These are phyloP conservation scores for Drosophila melanogaster DNA, from an alignment of 1,140 invertebrate genomes.

Conservation along the genomic window Release_6_plus_ISO1_MT NC_004354.4:746001-746500, in stretches of 20 bases:
- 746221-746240: conserved; percentile 59
- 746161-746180: conserved; percentile 5
- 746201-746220: conserved; percentile 36
- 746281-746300: conserved; percentile 81
- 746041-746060: conserved; percentile 95
- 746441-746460: too few relatives aligned
- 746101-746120: conserved; percentile 94
- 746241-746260: not conserved
- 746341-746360: not conserved
- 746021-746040: conserved; percentile 91
- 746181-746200: conserved; percentile 20
- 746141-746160: conserved; percentile 11
- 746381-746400: not conserved
- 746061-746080: conserved; percentile 93
- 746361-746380: too few relatives aligned
- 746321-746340: conserved; percentile 13
- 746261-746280: conserved; percentile 69
- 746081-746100: conserved; percentile 96
- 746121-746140: not conserved
- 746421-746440: too few relatives aligned
- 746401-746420: too few relatives aligned
- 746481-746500: not conserved
- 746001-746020: conserved; percentile 90
- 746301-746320: conserved; percentile 73
- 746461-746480: too few relatives aligned